Evolutionary conservation across 2,888 invertebrate genomes (phyloP).

Genomic region (Dicycla oo): DNA sequence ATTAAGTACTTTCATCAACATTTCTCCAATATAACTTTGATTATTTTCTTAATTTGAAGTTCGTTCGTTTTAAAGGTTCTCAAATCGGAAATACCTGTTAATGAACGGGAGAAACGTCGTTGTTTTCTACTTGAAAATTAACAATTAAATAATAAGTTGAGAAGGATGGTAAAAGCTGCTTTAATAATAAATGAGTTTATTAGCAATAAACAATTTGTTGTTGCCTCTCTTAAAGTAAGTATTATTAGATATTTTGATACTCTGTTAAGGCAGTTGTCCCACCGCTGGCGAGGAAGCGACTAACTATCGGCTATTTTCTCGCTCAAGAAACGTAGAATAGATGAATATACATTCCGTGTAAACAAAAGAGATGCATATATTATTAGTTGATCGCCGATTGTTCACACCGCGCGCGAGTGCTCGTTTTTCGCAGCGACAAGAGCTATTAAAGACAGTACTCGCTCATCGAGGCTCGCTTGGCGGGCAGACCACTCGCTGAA

Average conservation of each 20-base stretch:
- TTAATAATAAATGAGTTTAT: slow-evolving; percentile 54
- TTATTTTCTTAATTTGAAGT: slow-evolving; percentile 62
- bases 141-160: slow-evolving; percentile 63
- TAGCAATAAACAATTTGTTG: slow-evolving; percentile 51
- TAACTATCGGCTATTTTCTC: no score
- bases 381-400: no score
- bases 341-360: no score
- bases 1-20: slow-evolving; percentile 37
- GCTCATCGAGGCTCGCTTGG: no score
- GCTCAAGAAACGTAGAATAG: no score
- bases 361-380: no score
- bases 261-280: no score
- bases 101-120: slow-evolving; percentile 61
- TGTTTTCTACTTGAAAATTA: slow-evolving; percentile 49
- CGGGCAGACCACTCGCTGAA: no score
- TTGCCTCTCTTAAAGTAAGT: neutral
- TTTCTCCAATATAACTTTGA: slow-evolving; percentile 58
- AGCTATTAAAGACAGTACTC: no score
- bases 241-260: slow-evolving; percentile 11
- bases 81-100: slow-evolving; percentile 66
- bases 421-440: neutral
- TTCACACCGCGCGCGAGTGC: no score
- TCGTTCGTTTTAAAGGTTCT: slow-evolving; percentile 54
- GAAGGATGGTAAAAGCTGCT: slow-evolving; percentile 35
- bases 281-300: no score